Conservation (phyloP, 2,888 invertebrate genomes). For the Limnephilus rhombicus region DNA sequence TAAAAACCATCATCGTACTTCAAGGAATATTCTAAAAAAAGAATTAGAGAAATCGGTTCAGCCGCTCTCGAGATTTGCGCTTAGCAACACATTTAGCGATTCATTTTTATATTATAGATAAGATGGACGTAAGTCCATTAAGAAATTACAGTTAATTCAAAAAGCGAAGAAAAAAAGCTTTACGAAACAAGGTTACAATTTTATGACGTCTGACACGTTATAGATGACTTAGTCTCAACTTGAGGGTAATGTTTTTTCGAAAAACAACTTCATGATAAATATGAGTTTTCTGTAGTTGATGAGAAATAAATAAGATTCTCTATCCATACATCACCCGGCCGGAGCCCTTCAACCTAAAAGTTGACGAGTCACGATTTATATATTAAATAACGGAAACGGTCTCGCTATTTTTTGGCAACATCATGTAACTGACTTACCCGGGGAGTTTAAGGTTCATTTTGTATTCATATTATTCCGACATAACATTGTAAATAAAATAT, state of each 20-base stretch:
- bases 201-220: not conserved
- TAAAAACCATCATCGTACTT: too few species aligned
- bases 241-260: constrained; percentile 13
- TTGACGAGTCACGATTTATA: constrained; percentile 46
- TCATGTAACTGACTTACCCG: constrained; percentile 38
- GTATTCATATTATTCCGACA: constrained; percentile 25
- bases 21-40: too few species aligned
- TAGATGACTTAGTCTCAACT: not conserved
- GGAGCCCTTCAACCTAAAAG: not conserved
- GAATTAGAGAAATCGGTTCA: too few species aligned
- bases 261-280: constrained; percentile 7
- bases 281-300: constrained; percentile 13
- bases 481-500: constrained; percentile 13
- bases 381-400: constrained; percentile 41
- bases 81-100: too few species aligned
- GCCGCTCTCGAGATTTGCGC: too few species aligned
- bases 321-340: constrained; percentile 17
- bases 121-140: too few species aligned
- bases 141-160: too few species aligned
- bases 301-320: constrained; percentile 20
- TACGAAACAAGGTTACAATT: not conserved
- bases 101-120: too few species aligned
- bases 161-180: not conserved
- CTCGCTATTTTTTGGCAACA: constrained; percentile 6
- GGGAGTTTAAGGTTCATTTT: constrained; percentile 33